These are phyloP conservation scores for Brachyalestes nurse DNA, from an alignment of 2,797 vertebrate genomes.

Conservation along the genomic window DNA sequence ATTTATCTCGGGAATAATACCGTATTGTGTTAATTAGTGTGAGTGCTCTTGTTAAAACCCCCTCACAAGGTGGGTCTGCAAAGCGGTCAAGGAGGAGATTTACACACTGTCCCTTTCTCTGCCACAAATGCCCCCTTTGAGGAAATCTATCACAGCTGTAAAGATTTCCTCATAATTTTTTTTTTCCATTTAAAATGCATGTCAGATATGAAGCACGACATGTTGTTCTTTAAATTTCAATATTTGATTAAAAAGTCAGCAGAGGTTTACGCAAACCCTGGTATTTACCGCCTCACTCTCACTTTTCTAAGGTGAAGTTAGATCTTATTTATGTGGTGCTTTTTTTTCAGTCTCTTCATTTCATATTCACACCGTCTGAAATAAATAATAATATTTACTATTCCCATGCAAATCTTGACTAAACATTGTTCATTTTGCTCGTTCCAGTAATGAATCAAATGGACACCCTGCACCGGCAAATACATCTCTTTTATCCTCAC, in stretches of 20 bases:
- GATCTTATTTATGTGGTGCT: conserved; percentile 56
- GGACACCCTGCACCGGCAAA: conserved; percentile 94
- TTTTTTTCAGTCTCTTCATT: conserved; percentile 70
- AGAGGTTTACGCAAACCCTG: conserved; percentile 35
- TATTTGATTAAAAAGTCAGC: conserved; percentile 31
- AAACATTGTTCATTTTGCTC: conserved; percentile 95
- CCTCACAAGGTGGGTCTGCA: conserved; percentile 52
- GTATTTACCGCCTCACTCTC: conserved; percentile 50
- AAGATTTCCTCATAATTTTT: conserved; percentile 46
- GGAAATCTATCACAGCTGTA: conserved; percentile 55
- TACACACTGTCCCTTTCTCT: conserved; percentile 43
- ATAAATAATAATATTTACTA: conserved; percentile 86
- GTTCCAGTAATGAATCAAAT: conserved; percentile 99
- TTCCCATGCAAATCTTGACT: conserved; percentile 88
- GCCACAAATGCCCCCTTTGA: conserved; percentile 39
- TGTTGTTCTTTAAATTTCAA: conserved; percentile 53
- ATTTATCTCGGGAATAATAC: conserved; percentile 61
- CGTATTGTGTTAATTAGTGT: conserved; percentile 62
- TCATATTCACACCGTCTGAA: conserved; percentile 73
- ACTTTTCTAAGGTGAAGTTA: conserved; percentile 58
- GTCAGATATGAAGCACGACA: conserved; percentile 52
- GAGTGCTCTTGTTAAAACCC: conserved; percentile 59
- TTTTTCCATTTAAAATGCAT: conserved; percentile 44
- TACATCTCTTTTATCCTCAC: conserved; percentile 99
- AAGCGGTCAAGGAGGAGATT: conserved; percentile 59